These are phyloP conservation scores for Sesamia nonagrioides DNA, from an alignment of 1,140 invertebrate species.

Conservation along the genomic window DNA sequence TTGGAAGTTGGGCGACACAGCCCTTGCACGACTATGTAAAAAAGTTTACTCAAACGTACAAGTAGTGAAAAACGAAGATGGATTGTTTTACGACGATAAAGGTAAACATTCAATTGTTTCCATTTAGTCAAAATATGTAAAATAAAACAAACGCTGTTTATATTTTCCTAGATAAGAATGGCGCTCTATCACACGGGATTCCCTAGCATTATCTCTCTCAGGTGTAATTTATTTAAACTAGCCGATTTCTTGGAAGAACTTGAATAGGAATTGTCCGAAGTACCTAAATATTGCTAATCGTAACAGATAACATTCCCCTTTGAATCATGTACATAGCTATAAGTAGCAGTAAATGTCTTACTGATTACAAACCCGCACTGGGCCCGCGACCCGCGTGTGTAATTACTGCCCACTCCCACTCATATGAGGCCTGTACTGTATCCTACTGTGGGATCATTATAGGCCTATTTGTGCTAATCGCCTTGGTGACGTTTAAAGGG, in stretches of 20 bases:
- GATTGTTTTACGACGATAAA: slow-evolving; percentile 80
- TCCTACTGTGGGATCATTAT: no score
- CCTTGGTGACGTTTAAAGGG: no score
- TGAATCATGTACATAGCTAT: no score
- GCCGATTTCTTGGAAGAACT: slow-evolving; percentile 7
- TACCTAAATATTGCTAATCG: background rate
- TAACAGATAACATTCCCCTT: background rate
- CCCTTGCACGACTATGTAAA: slow-evolving; percentile 72
- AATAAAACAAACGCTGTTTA: slow-evolving; percentile 13
- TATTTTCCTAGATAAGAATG: slow-evolving; percentile 3
- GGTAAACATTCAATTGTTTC: slow-evolving; percentile 57
- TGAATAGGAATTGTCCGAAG: background rate
- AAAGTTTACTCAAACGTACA: slow-evolving; percentile 77
- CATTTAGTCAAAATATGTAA: background rate
- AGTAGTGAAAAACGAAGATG: slow-evolving; percentile 79
- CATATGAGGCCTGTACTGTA: no score
- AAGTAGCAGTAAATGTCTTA: no score
- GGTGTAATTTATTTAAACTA: slow-evolving; percentile 24
- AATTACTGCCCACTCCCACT: no score
- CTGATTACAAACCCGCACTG: no score
- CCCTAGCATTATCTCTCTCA: slow-evolving; percentile 2
- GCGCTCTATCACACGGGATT: background rate
- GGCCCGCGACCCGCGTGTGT: no score
- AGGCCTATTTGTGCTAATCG: no score
- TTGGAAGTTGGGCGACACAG: slow-evolving; percentile 80